phyloP scores from a whole-genome alignment of 2,113 vertebrate genomes.

The Carollia perspicillata region DNA sequence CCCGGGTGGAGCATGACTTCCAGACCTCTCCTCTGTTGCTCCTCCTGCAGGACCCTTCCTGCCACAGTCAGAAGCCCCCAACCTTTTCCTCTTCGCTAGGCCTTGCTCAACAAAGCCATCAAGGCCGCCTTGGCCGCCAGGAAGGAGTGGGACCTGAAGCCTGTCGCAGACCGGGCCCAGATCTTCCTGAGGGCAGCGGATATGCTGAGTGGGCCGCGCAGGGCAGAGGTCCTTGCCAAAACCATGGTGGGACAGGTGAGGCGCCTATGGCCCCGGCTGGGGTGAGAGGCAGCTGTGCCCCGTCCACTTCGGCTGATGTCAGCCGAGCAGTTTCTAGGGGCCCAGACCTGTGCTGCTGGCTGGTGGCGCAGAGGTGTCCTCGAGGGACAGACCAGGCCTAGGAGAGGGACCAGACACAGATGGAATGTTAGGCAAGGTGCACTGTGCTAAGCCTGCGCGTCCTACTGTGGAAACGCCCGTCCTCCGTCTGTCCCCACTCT shows the following conservation, averaged over 20 bases:
- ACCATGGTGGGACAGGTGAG: constrained; percentile 96
- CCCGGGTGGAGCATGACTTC: accelerated
- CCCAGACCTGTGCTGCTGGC: not conserved
- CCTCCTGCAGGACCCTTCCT: not conserved
- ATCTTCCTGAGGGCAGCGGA: constrained; percentile 94
- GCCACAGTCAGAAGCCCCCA: not conserved
- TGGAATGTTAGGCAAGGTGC: accelerated
- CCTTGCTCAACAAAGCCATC: constrained; percentile 93
- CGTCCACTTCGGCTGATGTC: accelerated
- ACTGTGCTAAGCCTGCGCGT: not conserved
- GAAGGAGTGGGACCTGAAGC: constrained; percentile 94
- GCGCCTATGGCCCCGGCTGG: accelerated
- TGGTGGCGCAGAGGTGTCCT: not conserved
- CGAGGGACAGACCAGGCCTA: not conserved
- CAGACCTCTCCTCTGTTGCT: not conserved
- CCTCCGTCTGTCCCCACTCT: not conserved
- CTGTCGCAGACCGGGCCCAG: constrained; percentile 90
- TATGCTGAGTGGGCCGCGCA: constrained; percentile 86
- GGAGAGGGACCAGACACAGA: no score
- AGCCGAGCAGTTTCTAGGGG: not conserved
- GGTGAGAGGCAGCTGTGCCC: accelerated
- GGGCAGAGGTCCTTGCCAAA: constrained; percentile 94
- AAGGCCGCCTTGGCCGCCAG: constrained; percentile 85
- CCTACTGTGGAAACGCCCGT: not conserved
- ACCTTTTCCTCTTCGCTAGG: constrained; percentile 76